A percentile compares a stretch with the other conserved stretches of the same genome.
Evolutionary conservation across 2,797 vertebrate species (phyloP).

Genomic region (Ispidina picta): DNA sequence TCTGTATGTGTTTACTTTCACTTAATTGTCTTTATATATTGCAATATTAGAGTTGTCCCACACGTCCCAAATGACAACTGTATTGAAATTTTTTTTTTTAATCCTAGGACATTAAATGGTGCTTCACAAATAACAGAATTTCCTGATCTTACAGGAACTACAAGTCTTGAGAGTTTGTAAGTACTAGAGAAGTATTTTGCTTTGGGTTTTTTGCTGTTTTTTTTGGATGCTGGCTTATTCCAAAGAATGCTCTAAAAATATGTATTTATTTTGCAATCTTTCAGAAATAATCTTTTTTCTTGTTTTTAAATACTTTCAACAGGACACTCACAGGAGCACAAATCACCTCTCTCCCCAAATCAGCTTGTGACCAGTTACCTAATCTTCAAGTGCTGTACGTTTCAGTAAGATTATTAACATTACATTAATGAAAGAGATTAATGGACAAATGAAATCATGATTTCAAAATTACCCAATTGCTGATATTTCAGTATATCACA

Average conservation of each 20-base stretch:
- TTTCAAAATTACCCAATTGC: conserved; percentile 14
- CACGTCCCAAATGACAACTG: not conserved
- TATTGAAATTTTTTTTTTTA: not conserved
- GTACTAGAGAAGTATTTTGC: conserved; percentile 57
- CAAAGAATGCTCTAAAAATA: not conserved
- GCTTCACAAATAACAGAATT: conserved; percentile 91
- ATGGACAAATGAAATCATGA: conserved; percentile 18
- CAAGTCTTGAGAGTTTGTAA: conserved; percentile 90
- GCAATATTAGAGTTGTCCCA: not conserved
- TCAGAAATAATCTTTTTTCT: not conserved
- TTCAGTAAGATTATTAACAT: conserved; percentile 56
- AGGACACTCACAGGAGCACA: conserved; percentile 92
- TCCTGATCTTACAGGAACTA: conserved; percentile 90
- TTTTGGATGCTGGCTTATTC: not conserved
- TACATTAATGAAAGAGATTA: conserved; percentile 30
- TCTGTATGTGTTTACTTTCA: conserved; percentile 80
- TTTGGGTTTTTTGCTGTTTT: not conserved
- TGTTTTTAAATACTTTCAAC: conserved; percentile 65
- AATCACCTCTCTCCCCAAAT: conserved; percentile 86
- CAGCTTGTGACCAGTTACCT: conserved; percentile 88
- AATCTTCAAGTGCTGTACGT: conserved; percentile 93
- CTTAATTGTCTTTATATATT: not conserved
- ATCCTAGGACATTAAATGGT: conserved; percentile 89
- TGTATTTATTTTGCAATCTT: not conserved
- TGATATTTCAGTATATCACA: not conserved